Evolutionary conservation across 2,888 invertebrate species (phyloP), one percentile per base, ranked within the genome.

Genomic region (Perizoma flavofasciatum): DNA sequence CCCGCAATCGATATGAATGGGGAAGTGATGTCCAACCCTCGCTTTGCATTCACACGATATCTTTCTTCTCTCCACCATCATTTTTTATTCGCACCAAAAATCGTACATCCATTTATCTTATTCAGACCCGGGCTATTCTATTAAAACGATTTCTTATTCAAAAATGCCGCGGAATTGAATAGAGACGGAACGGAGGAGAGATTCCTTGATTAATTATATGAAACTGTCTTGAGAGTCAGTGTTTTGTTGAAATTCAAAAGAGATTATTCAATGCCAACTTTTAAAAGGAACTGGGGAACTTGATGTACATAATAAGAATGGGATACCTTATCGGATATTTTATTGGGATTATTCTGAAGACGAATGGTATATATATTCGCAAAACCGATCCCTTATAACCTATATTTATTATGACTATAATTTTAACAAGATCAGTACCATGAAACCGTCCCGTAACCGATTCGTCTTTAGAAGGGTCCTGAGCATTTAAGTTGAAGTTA

Each of bases 131-230:
- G 51, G 65, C 65, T 63, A 81, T 83, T 85, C 79, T 81, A 80
- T 83, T 83, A 83, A 81, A 85, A 78, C 77, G 82, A 79, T 79
- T 83, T 74, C 74, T 75, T 74, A 82, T 85, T 85, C 82, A 85
- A 82, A 84, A 84, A 81, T 74, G 73, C 72, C 70, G 69, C 68
- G 70, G 74, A 79, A 83, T 82, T 85, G 77, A 86, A 86, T 85
- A 73, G 77, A 67, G 81, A 78, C 72, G 76, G 77, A 67, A 47
- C 43, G 35, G 35, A 55, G 43, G 34, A 55, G 70, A 67, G 71
- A 75, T 77, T 74, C 72, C 69, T 76, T 83, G 79, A 86, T 87
- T 86, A 82, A 85, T 86, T 66, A 63, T 58, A 61, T 63, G 56
- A 60, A 68, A 68, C 70, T 72, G 75, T 73, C 72, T 73, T 71